phyloP scores from a whole-genome alignment of 2,113 vertebrate species.

The Python bivittatus region DNA sequence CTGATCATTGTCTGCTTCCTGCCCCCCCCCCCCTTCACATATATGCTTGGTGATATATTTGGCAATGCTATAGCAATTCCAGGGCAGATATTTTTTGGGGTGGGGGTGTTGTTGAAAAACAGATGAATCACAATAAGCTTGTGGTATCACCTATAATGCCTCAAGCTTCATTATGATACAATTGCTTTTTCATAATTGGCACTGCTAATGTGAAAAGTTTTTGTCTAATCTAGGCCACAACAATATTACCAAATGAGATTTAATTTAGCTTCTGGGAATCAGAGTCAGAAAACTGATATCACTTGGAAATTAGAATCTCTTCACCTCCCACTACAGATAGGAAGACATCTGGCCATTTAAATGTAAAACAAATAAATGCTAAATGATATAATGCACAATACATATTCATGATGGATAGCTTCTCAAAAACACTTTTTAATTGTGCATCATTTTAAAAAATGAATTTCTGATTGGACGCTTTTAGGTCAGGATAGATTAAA shows the following conservation, averaged over 20 bases:
- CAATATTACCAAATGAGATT: constrained; percentile 50
- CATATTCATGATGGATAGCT: constrained; percentile 43
- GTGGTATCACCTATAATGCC: background rate
- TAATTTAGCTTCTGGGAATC: constrained; percentile 43
- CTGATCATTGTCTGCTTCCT: background rate
- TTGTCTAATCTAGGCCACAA: constrained; percentile 50
- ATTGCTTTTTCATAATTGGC: constrained; percentile 38
- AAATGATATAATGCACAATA: constrained; percentile 41
- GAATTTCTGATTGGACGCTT: background rate
- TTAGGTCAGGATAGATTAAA: constrained; percentile 9
- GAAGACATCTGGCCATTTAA: constrained; percentile 12
- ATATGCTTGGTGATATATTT: background rate
- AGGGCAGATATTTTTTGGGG: background rate
- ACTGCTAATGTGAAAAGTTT: constrained; percentile 41
- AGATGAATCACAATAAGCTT: constrained; percentile 28
- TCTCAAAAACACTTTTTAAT: constrained; percentile 43
- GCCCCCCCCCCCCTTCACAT: background rate
- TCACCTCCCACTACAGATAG: constrained; percentile 11
- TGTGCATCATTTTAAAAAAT: background rate
- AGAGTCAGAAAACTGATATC: constrained; percentile 40
- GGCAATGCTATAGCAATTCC: constrained; percentile 16
- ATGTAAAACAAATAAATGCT: constrained; percentile 1
- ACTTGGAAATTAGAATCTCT: constrained; percentile 46
- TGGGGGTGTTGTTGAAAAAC: constrained; percentile 41
- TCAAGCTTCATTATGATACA: constrained; percentile 18